Percentiles rank a stretch among this genome's conserved stretches.
Conservation (phyloP, 2,113 vertebrate genomes). For the Parus major region DNA sequence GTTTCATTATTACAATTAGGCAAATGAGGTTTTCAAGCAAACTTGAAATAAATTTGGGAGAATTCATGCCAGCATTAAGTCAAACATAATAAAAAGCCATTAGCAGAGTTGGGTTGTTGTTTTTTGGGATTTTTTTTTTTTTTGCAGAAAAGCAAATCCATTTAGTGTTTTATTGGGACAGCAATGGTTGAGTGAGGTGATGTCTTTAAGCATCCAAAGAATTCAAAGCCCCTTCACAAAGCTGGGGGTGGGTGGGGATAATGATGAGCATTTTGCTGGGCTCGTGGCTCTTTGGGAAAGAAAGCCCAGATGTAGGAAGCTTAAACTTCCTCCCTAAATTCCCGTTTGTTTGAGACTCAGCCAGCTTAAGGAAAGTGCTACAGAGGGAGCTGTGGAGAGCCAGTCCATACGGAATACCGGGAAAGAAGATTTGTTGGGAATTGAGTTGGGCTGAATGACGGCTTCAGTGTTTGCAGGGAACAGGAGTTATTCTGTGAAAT, state of each 20-base stretch:
- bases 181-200: background rate
- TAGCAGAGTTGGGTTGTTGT: background rate
- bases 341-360: background rate
- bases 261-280: background rate
- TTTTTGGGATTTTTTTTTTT: background rate
- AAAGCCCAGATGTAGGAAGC: background rate
- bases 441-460: background rate
- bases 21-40: constrained; percentile 65
- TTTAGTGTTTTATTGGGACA: background rate
- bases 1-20: constrained; percentile 67
- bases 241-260: background rate
- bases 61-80: constrained; percentile 40
- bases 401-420: background rate
- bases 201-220: background rate
- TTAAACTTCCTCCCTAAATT: background rate
- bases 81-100: constrained; percentile 2
- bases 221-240: background rate
- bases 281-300: background rate
- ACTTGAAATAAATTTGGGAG: constrained; percentile 57
- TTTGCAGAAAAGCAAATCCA: background rate
- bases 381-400: background rate
- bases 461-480: background rate
- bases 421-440: background rate
- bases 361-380: background rate
- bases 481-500: background rate